These are phyloP conservation scores for Bimastos eiseni DNA, from an alignment of 2,888 invertebrate species.

Conservation along the genomic window DNA sequence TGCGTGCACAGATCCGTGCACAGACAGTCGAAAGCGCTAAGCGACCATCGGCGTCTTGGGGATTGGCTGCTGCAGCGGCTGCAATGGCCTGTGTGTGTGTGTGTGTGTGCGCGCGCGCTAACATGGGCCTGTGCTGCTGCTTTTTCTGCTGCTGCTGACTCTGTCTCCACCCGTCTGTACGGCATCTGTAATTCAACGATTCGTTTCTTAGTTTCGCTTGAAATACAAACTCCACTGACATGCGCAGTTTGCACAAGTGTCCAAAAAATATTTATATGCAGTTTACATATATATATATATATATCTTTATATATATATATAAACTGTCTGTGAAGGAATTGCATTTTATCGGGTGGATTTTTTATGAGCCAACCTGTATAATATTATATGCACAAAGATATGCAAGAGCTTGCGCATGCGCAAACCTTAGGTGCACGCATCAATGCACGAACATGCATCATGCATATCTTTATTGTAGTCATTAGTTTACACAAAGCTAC, in stretches of 20 bases:
- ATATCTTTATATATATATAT: not conserved
- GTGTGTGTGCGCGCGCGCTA: not conserved
- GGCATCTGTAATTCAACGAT: not conserved
- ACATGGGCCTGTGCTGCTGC: not conserved
- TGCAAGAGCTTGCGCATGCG: too few relatives aligned
- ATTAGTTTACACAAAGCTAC: too few relatives aligned
- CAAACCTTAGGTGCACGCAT: too few relatives aligned
- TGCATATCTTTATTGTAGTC: too few relatives aligned
- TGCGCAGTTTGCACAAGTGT: not conserved
- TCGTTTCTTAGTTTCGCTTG: conserved; percentile 1
- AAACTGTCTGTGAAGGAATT: too few relatives aligned
- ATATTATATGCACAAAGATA: too few relatives aligned
- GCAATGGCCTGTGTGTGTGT: not conserved
- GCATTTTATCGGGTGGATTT: too few relatives aligned
- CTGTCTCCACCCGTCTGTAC: not conserved
- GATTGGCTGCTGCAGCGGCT: not conserved
- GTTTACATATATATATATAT: not conserved
- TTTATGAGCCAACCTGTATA: too few relatives aligned
- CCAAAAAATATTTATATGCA: not conserved
- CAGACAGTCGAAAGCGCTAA: not conserved
- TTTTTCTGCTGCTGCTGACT: not conserved
- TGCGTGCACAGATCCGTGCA: not conserved
- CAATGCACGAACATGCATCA: too few relatives aligned
- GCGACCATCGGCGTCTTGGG: not conserved
- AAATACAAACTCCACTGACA: not conserved